A percentile compares a stretch with the other conserved stretches of the same genome.
phyloP scores from a whole-genome alignment of 37 sponge, comb jelly and placozoan genomes.

The Agelas oroides region DNA sequence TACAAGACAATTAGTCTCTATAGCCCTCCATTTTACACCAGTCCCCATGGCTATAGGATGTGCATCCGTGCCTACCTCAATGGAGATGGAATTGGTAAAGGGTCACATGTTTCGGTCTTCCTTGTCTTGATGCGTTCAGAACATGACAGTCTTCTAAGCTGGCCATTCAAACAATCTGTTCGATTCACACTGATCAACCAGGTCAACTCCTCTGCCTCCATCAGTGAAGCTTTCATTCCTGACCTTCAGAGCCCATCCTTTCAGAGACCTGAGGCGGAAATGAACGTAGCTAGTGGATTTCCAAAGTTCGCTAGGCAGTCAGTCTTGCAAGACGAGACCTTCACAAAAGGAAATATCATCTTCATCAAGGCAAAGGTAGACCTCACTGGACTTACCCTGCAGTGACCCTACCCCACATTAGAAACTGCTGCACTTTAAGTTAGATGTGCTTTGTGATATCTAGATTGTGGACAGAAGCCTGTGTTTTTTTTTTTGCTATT shows the following conservation, averaged over 20 bases:
- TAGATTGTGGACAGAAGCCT: too few relatives aligned
- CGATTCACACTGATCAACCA: conserved; percentile 64
- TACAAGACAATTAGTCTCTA: conserved; percentile 49
- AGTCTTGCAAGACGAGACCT: conserved; percentile 23
- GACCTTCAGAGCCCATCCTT: conserved; percentile 41
- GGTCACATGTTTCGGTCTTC: conserved; percentile 66
- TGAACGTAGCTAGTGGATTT: too few relatives aligned
- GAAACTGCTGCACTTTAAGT: too few relatives aligned
- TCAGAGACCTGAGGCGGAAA: conserved; percentile 52
- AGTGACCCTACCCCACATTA: too few relatives aligned
- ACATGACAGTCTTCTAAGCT: conserved; percentile 64
- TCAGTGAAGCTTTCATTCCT: conserved; percentile 59
- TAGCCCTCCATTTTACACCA: conserved; percentile 71
- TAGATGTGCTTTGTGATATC: too few relatives aligned
- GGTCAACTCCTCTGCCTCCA: conserved; percentile 3
- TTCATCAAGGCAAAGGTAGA: conserved; percentile 32
- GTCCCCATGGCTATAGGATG: conserved; percentile 77
- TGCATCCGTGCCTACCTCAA: conserved; percentile 69
- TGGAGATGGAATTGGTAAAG: conserved; percentile 77
- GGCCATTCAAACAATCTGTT: conserved; percentile 69
- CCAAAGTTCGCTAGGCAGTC: conserved; percentile 59
- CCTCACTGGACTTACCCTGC: background rate
- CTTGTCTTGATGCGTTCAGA: conserved; percentile 73
- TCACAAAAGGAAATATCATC: conserved; percentile 19
- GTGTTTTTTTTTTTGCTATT: too few relatives aligned